Base-by-base conservation (phyloP, 2,797 vertebrate genomes). In the Ispidina lecontei region DNA sequence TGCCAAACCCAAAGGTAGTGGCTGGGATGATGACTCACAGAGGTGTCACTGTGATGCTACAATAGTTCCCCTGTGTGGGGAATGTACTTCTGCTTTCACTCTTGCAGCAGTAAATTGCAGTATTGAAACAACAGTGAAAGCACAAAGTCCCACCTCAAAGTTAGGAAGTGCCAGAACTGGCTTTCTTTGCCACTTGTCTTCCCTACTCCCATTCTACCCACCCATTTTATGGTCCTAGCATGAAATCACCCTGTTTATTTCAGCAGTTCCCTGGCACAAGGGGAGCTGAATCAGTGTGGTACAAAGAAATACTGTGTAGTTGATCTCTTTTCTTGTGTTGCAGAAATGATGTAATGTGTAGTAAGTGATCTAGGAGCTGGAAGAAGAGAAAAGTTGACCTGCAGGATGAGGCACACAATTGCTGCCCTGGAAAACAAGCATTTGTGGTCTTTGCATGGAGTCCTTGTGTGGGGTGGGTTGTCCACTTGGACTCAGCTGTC, bases 391-490 rank as follows among this genome's bases (percentile, higher is more conserved):
- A 68, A 76, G 49, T 49, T 51, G 80, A 55, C 19, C 39, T 54
- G 51, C 22, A 4, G 7, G 52, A 63, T 0, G 4, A 29, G 52
- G 55, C 29, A 39, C 51, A 29, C 15, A 39, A 9, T 2, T 7
- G 55, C 52, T 91, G 91, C 56, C 39, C 52, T 43, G 72, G 65
- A 20, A 71, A 80, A 85, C 11, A 17, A 72, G 33, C 0, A 0
- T 31, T 63, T 0, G 0, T n/a, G 44, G 41, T 28, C n/a, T 71
- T 67, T 54, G 49, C 3, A 2, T 10, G 43, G 39, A 65, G 31
- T 10, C 37, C 47, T 31, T 16, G 7, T 0, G 1, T 14, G 33
- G 26, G 22, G 12, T 22, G 39, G 64, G 41, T 64, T 0, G 0
- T 23, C 3, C 0, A 0, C 52, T 64, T 2, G 2, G 28, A n/a